Evolutionary conservation across 2,113 vertebrate genomes (phyloP), one percentile per base, ranked within the genome.

Genomic region (Stomatorhinus ivindoensis): DNA sequence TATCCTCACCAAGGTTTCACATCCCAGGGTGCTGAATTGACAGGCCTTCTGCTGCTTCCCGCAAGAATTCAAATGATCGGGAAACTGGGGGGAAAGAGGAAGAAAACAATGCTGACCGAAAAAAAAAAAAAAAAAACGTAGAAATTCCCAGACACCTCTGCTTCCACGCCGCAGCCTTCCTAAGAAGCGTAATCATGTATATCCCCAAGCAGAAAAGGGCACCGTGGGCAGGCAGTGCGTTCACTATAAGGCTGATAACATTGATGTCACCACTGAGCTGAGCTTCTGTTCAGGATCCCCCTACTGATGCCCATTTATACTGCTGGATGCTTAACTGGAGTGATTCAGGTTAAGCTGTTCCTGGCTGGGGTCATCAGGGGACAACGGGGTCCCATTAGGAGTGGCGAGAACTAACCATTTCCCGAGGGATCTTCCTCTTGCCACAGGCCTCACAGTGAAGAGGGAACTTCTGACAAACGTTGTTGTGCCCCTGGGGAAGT

Each of bases 381-480:
- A 53, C 19, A 7, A 4, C 19, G 5, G 19, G 4, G 53, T 55
- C 53, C 53, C 5, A 55, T 55, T 21, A 55, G 53, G 6, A 17
- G 31, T 6, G 17, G 21, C 5, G 8, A 10, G 47, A 10, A 89
- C 92, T 48, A 89, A 98, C 98, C 95, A 96, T 97, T 93, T 98
- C 97, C 89, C 97, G 95, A 0, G 96, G 94, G 90, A 98, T 96
- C 92, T 96, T 98, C 92, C 96, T 97, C 90, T 96, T 97, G 48
- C 97, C 97, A 2, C 98, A 99, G 94, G 96, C 96, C 1, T 98
- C 96, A 1, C 98, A 99, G 13, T 96, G 95, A 93, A 99, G 88
- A 0, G 97, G 98, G 48, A 97, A 96, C 89, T 97, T 97, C 51
- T 95, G 94, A 91, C 98, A 99, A 90, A 97, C 94, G 6, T 97